phyloP scores from a whole-genome alignment of 1,140 invertebrate genomes.

The Thalassaphorura encarpata region DNA sequence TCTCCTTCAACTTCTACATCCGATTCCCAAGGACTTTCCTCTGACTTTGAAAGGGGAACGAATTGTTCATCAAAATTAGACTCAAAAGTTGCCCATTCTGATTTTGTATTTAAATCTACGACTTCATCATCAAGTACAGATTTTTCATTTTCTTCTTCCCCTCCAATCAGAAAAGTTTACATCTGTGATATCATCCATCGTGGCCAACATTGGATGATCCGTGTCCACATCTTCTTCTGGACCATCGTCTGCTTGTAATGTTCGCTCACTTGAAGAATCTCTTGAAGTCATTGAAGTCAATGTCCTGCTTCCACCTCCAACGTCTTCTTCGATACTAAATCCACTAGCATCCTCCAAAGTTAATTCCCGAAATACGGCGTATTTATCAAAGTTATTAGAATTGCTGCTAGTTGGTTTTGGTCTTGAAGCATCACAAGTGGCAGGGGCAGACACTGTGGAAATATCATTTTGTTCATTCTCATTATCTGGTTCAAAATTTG shows the following conservation, averaged over 20 bases:
- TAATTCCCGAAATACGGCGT: constrained; percentile 73
- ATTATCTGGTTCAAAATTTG: constrained; percentile 43
- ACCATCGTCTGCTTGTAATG: constrained; percentile 27
- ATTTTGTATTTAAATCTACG: neutral
- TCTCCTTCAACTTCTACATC: constrained; percentile 11
- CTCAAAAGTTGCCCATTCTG: constrained; percentile 31
- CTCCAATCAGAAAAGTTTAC: constrained; percentile 28
- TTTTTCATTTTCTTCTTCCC: constrained; percentile 17
- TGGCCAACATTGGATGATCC: constrained; percentile 9
- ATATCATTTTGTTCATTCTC: constrained; percentile 29
- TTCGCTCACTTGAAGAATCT: constrained; percentile 29
- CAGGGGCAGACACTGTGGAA: constrained; percentile 24
- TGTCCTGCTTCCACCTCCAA: constrained; percentile 17
- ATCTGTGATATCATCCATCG: constrained; percentile 33
- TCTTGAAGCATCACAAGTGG: neutral
- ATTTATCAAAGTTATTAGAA: constrained; percentile 50
- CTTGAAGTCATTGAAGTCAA: constrained; percentile 7
- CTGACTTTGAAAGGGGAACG: constrained; percentile 4
- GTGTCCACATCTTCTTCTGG: constrained; percentile 1
- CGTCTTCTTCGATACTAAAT: constrained; percentile 23
- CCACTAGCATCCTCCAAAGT: constrained; percentile 30
- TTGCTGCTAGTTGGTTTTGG: neutral
- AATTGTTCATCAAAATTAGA: constrained; percentile 30
- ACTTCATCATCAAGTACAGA: constrained; percentile 28
- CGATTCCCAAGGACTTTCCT: constrained; percentile 27